phyloP scores from a whole-genome alignment of 2,113 vertebrate species.

The Lagopus muta region DNA sequence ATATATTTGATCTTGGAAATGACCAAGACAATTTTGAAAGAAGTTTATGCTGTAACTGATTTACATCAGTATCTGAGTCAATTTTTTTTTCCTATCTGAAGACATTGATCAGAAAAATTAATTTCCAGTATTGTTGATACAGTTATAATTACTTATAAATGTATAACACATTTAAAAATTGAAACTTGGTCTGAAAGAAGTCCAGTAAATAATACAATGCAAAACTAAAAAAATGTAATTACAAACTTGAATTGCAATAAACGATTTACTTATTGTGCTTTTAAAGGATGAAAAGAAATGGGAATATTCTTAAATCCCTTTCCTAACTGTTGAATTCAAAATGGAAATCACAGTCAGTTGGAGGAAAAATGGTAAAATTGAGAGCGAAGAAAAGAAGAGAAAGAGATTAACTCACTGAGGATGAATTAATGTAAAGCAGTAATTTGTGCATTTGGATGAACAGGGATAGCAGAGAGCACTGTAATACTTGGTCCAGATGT shows the following conservation, averaged over 20 bases:
- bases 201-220: neutral
- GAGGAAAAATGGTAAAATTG: neutral
- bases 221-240: neutral
- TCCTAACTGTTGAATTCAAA: neutral
- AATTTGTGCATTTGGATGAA: neutral
- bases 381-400: neutral
- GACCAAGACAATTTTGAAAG: neutral
- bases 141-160: neutral
- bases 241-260: neutral
- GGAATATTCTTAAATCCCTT: neutral
- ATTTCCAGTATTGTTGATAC: neutral
- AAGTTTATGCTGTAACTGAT: neutral
- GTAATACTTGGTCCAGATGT: neutral
- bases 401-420: neutral
- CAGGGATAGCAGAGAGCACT: rapidly evolving
- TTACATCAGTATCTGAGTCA: neutral
- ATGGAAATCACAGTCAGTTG: neutral
- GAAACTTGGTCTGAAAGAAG: neutral
- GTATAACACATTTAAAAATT: neutral
- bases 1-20: neutral
- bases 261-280: neutral
- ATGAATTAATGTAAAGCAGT: neutral
- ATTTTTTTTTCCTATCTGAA: neutral
- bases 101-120: neutral
- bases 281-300: neutral